Base-by-base conservation (phyloP, 2,797 vertebrate genomes). In the Gallinago stenura region DNA sequence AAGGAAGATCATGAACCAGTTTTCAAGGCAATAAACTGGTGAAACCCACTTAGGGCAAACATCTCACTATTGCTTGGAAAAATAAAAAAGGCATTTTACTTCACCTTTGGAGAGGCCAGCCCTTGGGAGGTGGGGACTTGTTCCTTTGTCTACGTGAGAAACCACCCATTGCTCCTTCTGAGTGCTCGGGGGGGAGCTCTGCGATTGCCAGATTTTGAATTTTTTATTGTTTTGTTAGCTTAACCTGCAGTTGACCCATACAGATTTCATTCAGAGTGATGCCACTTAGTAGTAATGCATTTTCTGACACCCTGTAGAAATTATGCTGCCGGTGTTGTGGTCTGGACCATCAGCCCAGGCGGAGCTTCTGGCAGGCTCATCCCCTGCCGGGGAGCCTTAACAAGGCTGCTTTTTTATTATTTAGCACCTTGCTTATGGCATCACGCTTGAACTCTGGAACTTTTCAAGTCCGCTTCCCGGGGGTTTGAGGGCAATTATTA, bases 161-260 rank as follows among this genome's bases (percentile, higher is more conserved):
- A 92, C 87, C 87, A 95, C 68, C 92, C 89, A 79, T 46, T 95
- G 94, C 50, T 58, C 48, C 57, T 96, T 84, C 64, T 81, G 60
- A 96, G 95, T 95, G 87, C 96, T 95, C 46, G 15, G 85, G 93
- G 93, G 95, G 97, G 39, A 3, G 39, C 97, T 98, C 97, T 97
- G 97, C 89, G 93, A 98, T 98, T 91, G 97, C 97, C 96, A 79
- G 72, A 97, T 98, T 83, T 98, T 99, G 98, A 99, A 99, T 98
- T 99, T 99, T 99, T 99, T 98, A 99, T 98, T 97, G 97, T 98
- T 98, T 98, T 95, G 97, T 99, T 99, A 98, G 98, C 98, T 98
- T 99, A 99, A 98, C 98, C 99, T 99, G 98, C 82, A 96, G 89
- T 69, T 99, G 99, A 99, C 98, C 99, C 98, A 62, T 97, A 88